Evolutionary conservation across 2,797 vertebrate genomes (phyloP).

Genomic region (Astyanax mexicanus): DNA sequence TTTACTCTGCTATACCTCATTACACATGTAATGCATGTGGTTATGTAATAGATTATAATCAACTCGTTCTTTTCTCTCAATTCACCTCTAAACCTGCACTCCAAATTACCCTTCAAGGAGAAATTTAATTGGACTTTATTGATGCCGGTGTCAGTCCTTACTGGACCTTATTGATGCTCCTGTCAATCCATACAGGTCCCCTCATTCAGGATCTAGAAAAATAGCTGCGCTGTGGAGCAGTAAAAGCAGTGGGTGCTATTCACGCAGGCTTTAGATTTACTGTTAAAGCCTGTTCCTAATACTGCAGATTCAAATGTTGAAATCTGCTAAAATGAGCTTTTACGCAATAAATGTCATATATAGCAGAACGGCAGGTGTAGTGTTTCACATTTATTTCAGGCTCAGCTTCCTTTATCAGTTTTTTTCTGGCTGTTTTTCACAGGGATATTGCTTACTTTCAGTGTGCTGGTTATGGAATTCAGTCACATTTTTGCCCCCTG

Average conservation of each 20-base stretch:
- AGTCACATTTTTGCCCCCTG: constrained; percentile 1
- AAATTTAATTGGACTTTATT: constrained; percentile 34
- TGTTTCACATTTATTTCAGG: constrained; percentile 11
- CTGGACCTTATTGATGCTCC: constrained; percentile 28
- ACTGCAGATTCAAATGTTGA: neutral
- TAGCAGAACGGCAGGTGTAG: constrained; percentile 6
- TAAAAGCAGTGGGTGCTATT: neutral
- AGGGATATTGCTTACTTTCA: constrained; percentile 16
- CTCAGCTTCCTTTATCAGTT: neutral
- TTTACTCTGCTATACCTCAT: neutral
- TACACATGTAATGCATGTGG: neutral
- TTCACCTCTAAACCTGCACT: constrained; percentile 14
- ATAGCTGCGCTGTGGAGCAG: neutral
- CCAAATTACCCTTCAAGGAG: constrained; percentile 35
- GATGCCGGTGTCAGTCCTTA: constrained; percentile 20
- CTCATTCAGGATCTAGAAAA: constrained; percentile 2
- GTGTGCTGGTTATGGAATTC: neutral
- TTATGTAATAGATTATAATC: neutral
- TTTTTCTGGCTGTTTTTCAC: constrained; percentile 11
- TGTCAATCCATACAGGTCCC: constrained; percentile 15
- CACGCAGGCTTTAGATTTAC: neutral
- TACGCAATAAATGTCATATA: neutral
- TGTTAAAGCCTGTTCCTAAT: neutral
- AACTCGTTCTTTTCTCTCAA: constrained; percentile 1
- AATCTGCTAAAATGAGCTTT: neutral